A percentile compares a stretch with the other conserved stretches of the same genome.
These are phyloP conservation scores for Radopholus similis DNA, from an alignment of 1,140 invertebrate species.

Conservation along the genomic window DNA sequence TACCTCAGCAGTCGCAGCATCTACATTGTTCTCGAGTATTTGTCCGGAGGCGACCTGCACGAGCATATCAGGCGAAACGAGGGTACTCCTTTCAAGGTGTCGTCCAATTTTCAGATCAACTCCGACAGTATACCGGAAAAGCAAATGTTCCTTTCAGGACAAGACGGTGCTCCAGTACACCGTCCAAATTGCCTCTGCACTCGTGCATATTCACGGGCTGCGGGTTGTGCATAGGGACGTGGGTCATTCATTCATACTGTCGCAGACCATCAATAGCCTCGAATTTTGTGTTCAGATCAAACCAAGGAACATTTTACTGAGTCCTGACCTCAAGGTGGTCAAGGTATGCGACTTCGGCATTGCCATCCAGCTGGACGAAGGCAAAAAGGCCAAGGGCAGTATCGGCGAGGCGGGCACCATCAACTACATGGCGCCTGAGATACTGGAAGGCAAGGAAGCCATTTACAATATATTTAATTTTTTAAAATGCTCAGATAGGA, in stretches of 20 bases:
- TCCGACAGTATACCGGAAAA: too few species aligned
- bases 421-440: slow-evolving; percentile 27
- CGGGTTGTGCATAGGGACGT: slow-evolving; percentile 12
- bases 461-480: neutral
- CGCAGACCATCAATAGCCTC: neutral
- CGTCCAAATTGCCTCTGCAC: neutral
- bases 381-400: slow-evolving; percentile 15
- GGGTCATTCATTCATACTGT: neutral
- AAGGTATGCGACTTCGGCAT: slow-evolving; percentile 31
- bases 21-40: slow-evolving; percentile 26
- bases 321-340: slow-evolving; percentile 3
- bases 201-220: slow-evolving; percentile 8
- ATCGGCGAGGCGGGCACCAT: slow-evolving; percentile 20
- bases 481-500: too few species aligned
- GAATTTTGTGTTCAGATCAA: slow-evolving; percentile 16
- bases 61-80: slow-evolving; percentile 18
- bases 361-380: neutral
- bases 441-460: slow-evolving; percentile 12
- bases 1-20: slow-evolving; percentile 10
- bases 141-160: too few species aligned
- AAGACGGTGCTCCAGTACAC: neutral
- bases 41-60: slow-evolving; percentile 19
- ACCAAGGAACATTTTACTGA: slow-evolving; percentile 19
- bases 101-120: too few species aligned
- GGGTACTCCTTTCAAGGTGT: neutral